Base-by-base conservation (phyloP, 2,888 invertebrate genomes). In the Julus scanicus region DNA sequence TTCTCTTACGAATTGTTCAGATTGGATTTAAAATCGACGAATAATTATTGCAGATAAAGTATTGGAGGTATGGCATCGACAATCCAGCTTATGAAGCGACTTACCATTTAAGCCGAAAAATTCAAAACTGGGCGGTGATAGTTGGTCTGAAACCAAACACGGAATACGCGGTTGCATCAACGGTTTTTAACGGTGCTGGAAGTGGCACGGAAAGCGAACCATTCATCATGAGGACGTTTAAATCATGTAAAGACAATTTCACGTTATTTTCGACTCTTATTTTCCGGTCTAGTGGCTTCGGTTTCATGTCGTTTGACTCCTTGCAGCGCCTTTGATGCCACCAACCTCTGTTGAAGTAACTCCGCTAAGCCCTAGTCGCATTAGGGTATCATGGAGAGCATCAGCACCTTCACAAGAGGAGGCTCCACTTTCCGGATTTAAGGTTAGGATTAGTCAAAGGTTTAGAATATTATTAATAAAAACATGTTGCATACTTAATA, bases 121-220 rank as follows among this genome's bases (percentile, higher is more conserved):
- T 95, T 1, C 94, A 95, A 87, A 95, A 96, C 88, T 96, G 96
- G 95, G 97, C 98, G 0, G 93, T 98, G 2, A 96, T 99, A 91
- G 98, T 99, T 13, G 99, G 98, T 90, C 93, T 99, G 86, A 95
- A 96, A 91, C 97, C 98, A 0, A 96, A 98, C 92, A 97, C 96
- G 0, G 96, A 97, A 91, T 99, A 99, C 93, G 96, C 94, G 91
- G 97, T 99, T 0, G 97, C 97, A 94, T 96, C 97, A 1, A 98
- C 98, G 97, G 98, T 97, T 0, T 98, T 97, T 91, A 99, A 99
- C 93, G 95, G 96, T 0, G 99, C 98, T 4, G 99, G 99, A 1
- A 98, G 98, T 92, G 98, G 98, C 3, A 97, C 98, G 0, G 98
- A 98, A 92, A 98, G 98, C 93, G 98, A 98, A 93, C 94, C 96